phyloP scores from a whole-genome alignment of 1,140 invertebrate species.

The Zophobas atratus region DNA sequence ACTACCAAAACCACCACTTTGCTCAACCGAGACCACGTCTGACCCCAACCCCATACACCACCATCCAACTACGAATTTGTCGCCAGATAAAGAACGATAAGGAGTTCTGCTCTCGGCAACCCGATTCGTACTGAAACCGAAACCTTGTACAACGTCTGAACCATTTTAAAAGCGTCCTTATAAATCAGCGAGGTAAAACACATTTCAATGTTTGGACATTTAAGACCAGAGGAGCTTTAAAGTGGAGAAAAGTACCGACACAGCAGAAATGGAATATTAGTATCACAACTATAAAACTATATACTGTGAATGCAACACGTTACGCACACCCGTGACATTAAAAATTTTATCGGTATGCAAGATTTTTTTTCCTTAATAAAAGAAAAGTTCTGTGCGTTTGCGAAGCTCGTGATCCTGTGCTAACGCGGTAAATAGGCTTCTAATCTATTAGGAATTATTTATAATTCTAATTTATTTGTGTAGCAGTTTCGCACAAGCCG shows the following conservation, averaged over 20 bases:
- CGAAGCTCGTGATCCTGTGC: no score
- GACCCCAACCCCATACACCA: background rate
- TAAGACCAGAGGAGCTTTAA: background rate
- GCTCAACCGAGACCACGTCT: background rate
- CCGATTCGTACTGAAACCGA: slow-evolving; percentile 25
- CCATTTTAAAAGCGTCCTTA: slow-evolving; percentile 34
- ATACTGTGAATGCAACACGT: no score
- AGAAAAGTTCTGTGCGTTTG: no score
- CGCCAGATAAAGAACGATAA: slow-evolving; percentile 7
- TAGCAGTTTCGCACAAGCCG: no score
- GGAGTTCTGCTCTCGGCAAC: background rate
- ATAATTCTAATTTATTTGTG: no score
- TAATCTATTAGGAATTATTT: no score
- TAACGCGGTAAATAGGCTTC: no score
- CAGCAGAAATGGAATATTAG: no score
- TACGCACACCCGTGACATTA: no score
- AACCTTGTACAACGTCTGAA: slow-evolving; percentile 19
- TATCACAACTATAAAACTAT: no score
- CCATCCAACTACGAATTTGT: slow-evolving; percentile 5
- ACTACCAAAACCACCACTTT: background rate
- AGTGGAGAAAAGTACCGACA: background rate
- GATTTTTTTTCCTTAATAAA: no score
- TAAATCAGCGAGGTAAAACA: slow-evolving; percentile 31
- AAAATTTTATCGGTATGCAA: no score
- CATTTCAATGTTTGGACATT: slow-evolving; percentile 17